Base-by-base conservation (phyloP, 2,888 invertebrate species). In the Enchytraeus crypticus region DNA sequence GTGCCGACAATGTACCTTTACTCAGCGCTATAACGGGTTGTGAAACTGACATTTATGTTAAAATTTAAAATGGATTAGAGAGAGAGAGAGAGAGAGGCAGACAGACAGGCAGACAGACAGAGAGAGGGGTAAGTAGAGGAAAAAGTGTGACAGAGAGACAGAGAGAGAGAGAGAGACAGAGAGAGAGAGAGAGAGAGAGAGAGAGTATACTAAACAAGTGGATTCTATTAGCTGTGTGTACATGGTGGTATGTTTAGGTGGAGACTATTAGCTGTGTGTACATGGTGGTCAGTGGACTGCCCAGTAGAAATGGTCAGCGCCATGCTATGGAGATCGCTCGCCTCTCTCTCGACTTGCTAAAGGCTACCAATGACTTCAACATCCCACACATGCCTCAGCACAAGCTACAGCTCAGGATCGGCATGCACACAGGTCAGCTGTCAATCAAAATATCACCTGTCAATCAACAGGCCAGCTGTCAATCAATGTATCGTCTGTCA, bases 271-370 rank as follows among this genome's bases (percentile, higher is more conserved):
- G 59, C 21, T 57, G 54, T 27, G 64, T 61, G 32, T 62, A 64
- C 62, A 64, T 64, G 64, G 58, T 64, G 11, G 49, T 54, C 34
- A 64, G 64, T 59, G 64, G 64, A n/a, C 53, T 61, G 23, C 64
- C 64, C 27, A 59, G 56, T 30, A 43, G 59, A n/a, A 64, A 64
- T 49, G 62, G 64, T 14, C 51, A 53, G 26, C 23, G 60, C 29
- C 64, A 64, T 43, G 45, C 45, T 29, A 46, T 38, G 27, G 64
- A 64, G 49, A 62, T 64, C 32, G 59, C 61, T 11, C 30, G 53
- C 23, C 49, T 64, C 29, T 62, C 64, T 2, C 26, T 64, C 21
- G 61, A 64, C 46, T 51, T 64, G 11, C 38, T 64, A 26, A 51
- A 60, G 51, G 54, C 57, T 23, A 53, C 53, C 27, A 33, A 59